phyloP scores from a whole-genome alignment of 2,888 invertebrate species.

The Noctua pronuba region DNA sequence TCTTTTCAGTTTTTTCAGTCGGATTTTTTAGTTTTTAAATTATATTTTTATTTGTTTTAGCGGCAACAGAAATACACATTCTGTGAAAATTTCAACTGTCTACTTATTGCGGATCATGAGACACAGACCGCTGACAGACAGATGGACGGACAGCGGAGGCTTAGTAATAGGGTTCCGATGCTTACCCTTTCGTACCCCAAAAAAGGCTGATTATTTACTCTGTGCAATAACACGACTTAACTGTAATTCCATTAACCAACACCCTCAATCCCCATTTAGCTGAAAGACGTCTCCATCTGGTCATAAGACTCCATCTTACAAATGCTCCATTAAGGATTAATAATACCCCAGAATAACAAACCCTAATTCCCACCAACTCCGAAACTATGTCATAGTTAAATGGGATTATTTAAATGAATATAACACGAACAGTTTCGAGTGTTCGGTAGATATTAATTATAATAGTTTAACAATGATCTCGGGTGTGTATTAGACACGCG shows the following conservation, averaged over 20 bases:
- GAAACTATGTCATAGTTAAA: conserved; percentile 35
- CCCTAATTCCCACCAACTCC: conserved; percentile 17
- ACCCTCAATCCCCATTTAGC: not conserved
- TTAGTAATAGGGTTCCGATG: too few relatives aligned
- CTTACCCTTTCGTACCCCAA: too few relatives aligned
- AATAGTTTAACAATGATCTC: conserved; percentile 55
- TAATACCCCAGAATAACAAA: conserved; percentile 35
- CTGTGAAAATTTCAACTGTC: too few relatives aligned
- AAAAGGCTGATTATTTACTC: not conserved
- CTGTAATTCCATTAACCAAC: not conserved
- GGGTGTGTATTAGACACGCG: conserved; percentile 49
- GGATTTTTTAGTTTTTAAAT: too few relatives aligned
- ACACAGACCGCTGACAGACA: too few relatives aligned
- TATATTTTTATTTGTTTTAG: too few relatives aligned
- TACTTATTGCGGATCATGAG: too few relatives aligned
- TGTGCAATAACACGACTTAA: not conserved
- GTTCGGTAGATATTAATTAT: conserved; percentile 50
- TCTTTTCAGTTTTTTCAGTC: too few relatives aligned
- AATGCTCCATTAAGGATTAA: conserved; percentile 7
- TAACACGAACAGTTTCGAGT: conserved; percentile 33
- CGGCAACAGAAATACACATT: too few relatives aligned
- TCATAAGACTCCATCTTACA: not conserved
- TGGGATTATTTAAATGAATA: conserved; percentile 54
- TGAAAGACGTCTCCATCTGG: too few relatives aligned
- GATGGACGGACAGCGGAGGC: too few relatives aligned